Evolutionary conservation across 2,113 vertebrate species (phyloP).

Genomic region (Myotis davidii): DNA sequence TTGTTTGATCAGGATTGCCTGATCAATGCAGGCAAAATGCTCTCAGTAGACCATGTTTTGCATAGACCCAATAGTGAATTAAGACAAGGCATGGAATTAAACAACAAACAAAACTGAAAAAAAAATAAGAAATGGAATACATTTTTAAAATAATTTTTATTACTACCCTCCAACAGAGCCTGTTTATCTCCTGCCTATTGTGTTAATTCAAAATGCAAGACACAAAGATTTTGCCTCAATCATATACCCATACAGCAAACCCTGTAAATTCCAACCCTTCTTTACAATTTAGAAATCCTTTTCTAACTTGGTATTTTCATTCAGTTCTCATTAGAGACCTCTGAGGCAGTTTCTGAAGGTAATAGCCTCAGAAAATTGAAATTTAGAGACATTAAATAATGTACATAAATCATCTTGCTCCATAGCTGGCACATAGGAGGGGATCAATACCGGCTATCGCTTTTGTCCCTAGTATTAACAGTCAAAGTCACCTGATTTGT

Average conservation of each 20-base stretch:
- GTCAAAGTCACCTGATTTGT: background rate
- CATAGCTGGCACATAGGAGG: background rate
- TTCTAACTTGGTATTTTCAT: slow-evolving; percentile 25
- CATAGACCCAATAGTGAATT: background rate
- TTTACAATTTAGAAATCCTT: background rate
- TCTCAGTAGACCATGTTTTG: background rate
- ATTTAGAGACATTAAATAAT: background rate
- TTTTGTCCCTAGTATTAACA: background rate
- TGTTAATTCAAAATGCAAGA: background rate
- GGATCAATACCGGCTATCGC: background rate
- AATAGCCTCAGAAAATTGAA: background rate
- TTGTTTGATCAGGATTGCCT: background rate
- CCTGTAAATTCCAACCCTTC: background rate
- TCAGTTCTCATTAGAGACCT: background rate
- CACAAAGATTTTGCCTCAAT: background rate
- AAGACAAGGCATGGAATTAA: background rate
- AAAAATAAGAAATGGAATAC: background rate
- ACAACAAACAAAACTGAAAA: background rate
- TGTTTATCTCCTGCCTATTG: background rate
- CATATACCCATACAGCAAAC: background rate
- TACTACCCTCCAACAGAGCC: background rate
- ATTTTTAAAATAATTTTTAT: background rate
- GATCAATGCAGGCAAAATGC: background rate
- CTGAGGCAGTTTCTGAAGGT: background rate
- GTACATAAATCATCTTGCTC: background rate